phyloP scores from a whole-genome alignment of 2,113 vertebrate genomes.

The Pygoscelis adeliae region DNA sequence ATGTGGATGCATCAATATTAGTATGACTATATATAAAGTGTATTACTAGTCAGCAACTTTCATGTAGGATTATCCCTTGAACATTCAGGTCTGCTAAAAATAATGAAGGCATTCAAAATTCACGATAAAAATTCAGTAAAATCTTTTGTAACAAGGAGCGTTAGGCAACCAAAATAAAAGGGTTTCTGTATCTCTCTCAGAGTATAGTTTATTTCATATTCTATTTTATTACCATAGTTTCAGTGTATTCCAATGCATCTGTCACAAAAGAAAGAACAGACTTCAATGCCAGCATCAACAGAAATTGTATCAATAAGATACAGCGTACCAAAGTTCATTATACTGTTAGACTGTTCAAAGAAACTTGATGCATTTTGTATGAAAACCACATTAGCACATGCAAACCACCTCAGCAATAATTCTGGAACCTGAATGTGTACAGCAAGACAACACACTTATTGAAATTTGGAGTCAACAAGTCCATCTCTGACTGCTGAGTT shows the following conservation, averaged over 20 bases:
- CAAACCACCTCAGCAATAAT: background rate
- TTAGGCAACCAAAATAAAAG: background rate
- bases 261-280: background rate
- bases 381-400: background rate
- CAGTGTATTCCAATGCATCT: background rate
- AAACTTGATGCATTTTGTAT: background rate
- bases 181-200: background rate
- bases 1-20: background rate
- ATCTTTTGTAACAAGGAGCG: background rate
- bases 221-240: background rate
- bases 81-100: background rate
- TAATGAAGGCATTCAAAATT: background rate
- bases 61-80: background rate
- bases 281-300: background rate
- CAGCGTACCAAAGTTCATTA: background rate
- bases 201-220: background rate
- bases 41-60: background rate
- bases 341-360: background rate
- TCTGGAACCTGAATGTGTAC: background rate
- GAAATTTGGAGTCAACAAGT: background rate
- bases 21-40: background rate
- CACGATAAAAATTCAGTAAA: background rate
- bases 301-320: background rate
- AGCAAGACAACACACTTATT: background rate
- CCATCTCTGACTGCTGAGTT: background rate